Base-by-base conservation (phyloP, 2,888 invertebrate species). In the Apoda limacodes region DNA sequence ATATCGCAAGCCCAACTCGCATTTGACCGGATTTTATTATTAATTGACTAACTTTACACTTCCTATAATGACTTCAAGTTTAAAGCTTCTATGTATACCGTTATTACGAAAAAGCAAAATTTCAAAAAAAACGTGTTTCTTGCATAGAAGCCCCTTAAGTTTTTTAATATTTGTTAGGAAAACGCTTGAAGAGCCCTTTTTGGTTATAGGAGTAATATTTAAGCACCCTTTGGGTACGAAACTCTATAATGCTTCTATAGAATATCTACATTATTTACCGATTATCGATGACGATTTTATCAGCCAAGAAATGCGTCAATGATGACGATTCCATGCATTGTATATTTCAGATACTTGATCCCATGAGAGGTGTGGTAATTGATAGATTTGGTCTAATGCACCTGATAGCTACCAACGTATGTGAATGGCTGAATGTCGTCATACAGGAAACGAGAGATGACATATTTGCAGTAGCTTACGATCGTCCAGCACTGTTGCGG, bases 351-450 rank as follows among this genome's bases (percentile, higher is more conserved):
- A 61, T 74, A 34, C 45, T 80, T 27, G 68, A 75, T 35, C 76
- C 76, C 6, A 76, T 80, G 75, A 58, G 75, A 37, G 80, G 78
- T 6, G 67, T 78, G 3, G 76, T 80, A 1, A 43, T 80, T 3
- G 75, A 78, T n/a, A 85, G 94, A 45, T 92, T 96, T 48, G 96
- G 96, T 0, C 80, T 95, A 9, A 95, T 96, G 95, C 96, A 97
- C 60, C 84, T 94, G 82, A 88, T 96, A 39, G 95, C 94, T 2
- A 94, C 95, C 9, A 96, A 96, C 60, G 75, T 96, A 7, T 95
- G 95, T 68, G 93, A 95, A 51, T 96, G 96, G 96, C 71, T 95
- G 4, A 89, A 91, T 59, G 90, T 93, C 2, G 82, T 95, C 13
- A 89, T 94, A 9, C 89, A 91, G 58, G 94, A 95, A 60, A 94